Evolutionary conservation across 1,140 invertebrate species (phyloP).

Genomic region (Wiebesia pumilae): DNA sequence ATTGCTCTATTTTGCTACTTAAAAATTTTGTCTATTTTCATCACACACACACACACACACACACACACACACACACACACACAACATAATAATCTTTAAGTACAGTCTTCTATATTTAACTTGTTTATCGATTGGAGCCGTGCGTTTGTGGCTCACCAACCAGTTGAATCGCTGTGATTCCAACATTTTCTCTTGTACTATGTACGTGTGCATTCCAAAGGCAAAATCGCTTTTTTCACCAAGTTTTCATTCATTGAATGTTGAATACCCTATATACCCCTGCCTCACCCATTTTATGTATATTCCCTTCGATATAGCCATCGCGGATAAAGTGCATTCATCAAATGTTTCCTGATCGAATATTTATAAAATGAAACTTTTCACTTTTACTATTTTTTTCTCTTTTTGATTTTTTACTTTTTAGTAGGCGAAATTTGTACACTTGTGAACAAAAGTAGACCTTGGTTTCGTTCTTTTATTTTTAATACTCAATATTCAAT

Average conservation of each 20-base stretch:
- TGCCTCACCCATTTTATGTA: background rate
- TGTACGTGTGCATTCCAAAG: background rate
- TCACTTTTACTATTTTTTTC: background rate
- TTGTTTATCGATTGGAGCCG: background rate
- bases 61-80: no score
- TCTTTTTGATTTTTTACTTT: slow-evolving; percentile 7
- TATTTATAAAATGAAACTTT: slow-evolving; percentile 17
- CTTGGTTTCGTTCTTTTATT: background rate
- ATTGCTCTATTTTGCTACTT: no score
- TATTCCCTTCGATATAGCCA: background rate
- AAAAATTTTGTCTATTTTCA: background rate
- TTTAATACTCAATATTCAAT: background rate
- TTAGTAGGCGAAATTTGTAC: background rate
- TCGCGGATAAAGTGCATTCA: slow-evolving; percentile 29
- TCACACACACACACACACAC: no score
- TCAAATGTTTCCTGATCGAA: slow-evolving; percentile 28
- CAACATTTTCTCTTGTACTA: background rate
- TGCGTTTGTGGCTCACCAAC: slow-evolving; percentile 22
- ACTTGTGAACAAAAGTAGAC: background rate
- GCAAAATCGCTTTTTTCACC: slow-evolving; percentile 25
- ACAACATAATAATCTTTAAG: no score
- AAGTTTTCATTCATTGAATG: slow-evolving; percentile 13
- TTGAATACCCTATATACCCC: background rate
- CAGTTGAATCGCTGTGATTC: slow-evolving; percentile 28
- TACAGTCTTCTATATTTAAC: background rate